These are phyloP conservation scores for Trachops cirrhosus DNA, from an alignment of 2,797 vertebrate genomes.

Conservation along the genomic window DNA sequence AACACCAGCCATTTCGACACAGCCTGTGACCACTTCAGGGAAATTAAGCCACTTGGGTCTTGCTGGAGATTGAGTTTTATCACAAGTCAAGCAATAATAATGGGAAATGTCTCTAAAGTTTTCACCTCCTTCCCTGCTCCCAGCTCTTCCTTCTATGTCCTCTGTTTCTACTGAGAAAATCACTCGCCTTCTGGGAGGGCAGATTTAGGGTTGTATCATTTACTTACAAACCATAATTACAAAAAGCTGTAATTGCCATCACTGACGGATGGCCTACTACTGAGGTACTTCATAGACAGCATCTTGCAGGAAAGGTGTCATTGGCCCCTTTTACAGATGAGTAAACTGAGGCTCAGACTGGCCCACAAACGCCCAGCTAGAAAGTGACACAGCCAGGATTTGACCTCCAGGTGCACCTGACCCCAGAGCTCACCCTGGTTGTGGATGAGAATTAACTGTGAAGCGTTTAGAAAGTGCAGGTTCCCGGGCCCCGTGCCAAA, in stretches of 20 bases:
- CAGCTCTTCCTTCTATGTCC: neutral
- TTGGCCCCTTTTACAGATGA: neutral
- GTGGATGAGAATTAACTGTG: neutral
- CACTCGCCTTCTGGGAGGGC: neutral
- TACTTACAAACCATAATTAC: neutral
- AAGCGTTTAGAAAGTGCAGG: neutral
- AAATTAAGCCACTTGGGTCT: neutral
- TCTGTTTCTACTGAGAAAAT: neutral
- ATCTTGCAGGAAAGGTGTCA: neutral
- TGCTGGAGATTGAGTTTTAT: neutral
- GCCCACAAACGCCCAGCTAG: neutral
- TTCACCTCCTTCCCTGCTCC: neutral
- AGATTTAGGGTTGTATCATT: neutral
- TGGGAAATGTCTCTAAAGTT: neutral
- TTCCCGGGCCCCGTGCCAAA: neutral
- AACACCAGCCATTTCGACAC: neutral
- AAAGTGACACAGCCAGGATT: slow-evolving; percentile 30
- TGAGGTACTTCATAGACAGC: neutral
- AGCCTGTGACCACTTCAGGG: neutral
- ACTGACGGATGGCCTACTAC: accelerated
- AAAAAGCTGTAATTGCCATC: neutral
- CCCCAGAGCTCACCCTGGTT: neutral
- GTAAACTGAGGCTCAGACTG: neutral
- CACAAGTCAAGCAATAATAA: neutral
- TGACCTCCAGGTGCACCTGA: neutral